Percentiles rank a stretch among this genome's conserved stretches.
Evolutionary conservation across 2,888 invertebrate genomes (phyloP).

Genomic region (Strigamia maritima): DNA sequence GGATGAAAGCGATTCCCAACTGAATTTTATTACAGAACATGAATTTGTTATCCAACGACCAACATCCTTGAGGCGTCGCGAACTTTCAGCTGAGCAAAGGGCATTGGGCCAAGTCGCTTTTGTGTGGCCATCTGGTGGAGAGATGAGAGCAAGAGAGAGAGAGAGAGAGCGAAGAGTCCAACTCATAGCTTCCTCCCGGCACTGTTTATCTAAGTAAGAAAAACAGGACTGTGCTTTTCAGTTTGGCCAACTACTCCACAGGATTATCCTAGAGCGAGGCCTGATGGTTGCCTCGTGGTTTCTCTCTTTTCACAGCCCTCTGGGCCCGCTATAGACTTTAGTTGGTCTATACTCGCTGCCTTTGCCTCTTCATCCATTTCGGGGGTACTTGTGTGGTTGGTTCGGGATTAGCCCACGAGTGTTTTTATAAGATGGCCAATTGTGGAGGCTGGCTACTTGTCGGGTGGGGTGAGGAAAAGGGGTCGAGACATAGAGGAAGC

Average conservation of each 20-base stretch:
- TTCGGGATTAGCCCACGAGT: background rate
- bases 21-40: background rate
- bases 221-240: background rate
- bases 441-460: background rate
- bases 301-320: background rate
- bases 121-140: background rate
- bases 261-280: background rate
- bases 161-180: background rate
- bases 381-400: background rate
- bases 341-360: background rate
- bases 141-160: background rate
- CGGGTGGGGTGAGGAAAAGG: background rate
- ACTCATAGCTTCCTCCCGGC: background rate
- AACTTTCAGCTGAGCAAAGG: background rate
- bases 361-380: background rate
- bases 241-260: background rate
- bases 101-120: background rate
- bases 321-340: background rate
- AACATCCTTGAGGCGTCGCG: background rate
- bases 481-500: background rate
- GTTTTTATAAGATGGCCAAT: background rate
- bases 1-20: background rate
- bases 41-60: background rate
- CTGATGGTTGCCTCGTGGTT: background rate
- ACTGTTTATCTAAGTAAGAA: background rate